These are phyloP conservation scores for Oxycera nigricornis DNA, from an alignment of 2,888 invertebrate species.

Conservation along the genomic window DNA sequence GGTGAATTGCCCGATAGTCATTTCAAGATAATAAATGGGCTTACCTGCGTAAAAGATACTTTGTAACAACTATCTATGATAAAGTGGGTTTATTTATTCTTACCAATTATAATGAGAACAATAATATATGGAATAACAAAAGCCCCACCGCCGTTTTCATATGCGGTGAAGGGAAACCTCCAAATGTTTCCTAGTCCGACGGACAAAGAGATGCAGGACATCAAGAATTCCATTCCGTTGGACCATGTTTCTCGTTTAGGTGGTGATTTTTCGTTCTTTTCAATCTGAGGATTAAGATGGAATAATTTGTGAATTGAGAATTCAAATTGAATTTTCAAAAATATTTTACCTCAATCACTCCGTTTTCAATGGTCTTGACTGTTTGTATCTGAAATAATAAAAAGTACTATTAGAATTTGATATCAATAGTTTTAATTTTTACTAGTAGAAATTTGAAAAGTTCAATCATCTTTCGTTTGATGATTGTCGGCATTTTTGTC, in stretches of 20 bases:
- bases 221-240: slow-evolving; percentile 73
- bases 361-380: no score
- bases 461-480: no score
- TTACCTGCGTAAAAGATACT: slow-evolving; percentile 64
- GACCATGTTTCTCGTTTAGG: slow-evolving; percentile 63
- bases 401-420: no score
- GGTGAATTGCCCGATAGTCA: slow-evolving; percentile 82
- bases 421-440: no score
- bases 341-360: no score
- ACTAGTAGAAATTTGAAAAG: no score
- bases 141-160: slow-evolving; percentile 77
- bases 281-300: no score
- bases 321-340: no score
- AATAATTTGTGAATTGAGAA: no score
- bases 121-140: slow-evolving; percentile 77
- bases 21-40: slow-evolving; percentile 85
- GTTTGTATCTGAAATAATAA: no score
- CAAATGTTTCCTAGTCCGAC: slow-evolving; percentile 78
- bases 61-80: neutral
- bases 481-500: no score
- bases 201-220: slow-evolving; percentile 78
- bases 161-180: slow-evolving; percentile 71
- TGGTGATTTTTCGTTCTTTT: neutral
- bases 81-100: slow-evolving; percentile 16
- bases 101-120: slow-evolving; percentile 68